Evolutionary conservation across 2,888 invertebrate species (phyloP).

Genomic region (Agriopis leucophaearia): DNA sequence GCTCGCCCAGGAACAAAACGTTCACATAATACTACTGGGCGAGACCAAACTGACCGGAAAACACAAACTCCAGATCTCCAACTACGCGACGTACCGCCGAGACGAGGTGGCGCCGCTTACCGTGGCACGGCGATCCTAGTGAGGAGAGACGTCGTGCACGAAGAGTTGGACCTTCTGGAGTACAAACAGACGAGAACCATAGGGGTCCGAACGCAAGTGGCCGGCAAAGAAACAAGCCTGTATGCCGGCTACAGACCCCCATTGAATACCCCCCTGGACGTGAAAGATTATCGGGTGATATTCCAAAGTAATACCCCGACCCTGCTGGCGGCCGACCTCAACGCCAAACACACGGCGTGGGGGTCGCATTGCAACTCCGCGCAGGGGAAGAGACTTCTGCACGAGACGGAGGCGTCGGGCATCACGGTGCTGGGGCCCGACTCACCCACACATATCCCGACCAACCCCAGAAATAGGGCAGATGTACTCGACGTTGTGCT

Average conservation of each 20-base stretch:
- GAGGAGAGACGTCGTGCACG: conserved; percentile 19
- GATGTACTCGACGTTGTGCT: conserved; percentile 3
- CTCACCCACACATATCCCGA: neutral
- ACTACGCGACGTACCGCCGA: neutral
- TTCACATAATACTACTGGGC: conserved; percentile 11
- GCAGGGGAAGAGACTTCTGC: neutral
- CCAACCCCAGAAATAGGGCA: neutral
- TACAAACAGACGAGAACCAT: neutral
- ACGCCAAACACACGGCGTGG: conserved; percentile 9
- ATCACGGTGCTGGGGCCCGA: neutral
- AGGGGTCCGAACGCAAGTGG: neutral
- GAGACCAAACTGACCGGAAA: neutral
- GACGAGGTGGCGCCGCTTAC: conserved; percentile 1
- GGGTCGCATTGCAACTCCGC: neutral
- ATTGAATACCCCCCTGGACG: rapidly evolving
- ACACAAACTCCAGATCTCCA: neutral
- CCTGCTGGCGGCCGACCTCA: neutral
- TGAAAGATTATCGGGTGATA: neutral
- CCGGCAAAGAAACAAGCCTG: neutral
- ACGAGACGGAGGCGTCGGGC: neutral
- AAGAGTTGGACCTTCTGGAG: neutral
- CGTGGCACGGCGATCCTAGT: conserved; percentile 13
- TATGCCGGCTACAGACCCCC: conserved; percentile 21
- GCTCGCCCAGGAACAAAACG: conserved; percentile 8
- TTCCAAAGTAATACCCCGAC: neutral